Conservation (phyloP, 92 coral and sea anemone species). For the Nematostella vectensis region DNA sequence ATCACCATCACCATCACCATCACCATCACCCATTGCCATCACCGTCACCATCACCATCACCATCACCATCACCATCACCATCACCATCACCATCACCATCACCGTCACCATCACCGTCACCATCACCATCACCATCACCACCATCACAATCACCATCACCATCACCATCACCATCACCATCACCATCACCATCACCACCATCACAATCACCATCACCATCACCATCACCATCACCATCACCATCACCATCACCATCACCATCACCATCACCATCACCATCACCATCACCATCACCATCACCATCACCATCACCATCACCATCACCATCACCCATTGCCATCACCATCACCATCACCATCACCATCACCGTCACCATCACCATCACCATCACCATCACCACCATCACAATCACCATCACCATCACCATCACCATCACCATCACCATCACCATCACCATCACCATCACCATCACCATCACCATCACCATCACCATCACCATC, state of each 20-base stretch:
- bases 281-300: slow-evolving; percentile 1
- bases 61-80: slow-evolving; percentile 4
- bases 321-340: too few relatives aligned
- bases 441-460: slow-evolving; percentile 4
- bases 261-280: slow-evolving; percentile 3
- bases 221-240: slow-evolving; percentile 4
- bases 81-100: slow-evolving; percentile 4
- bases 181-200: too few relatives aligned
- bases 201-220: too few relatives aligned
- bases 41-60: slow-evolving; percentile 4
- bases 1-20: too few relatives aligned
- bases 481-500: slow-evolving; percentile 4
- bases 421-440: slow-evolving; percentile 4
- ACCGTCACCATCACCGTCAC: slow-evolving; percentile 4
- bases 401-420: too few relatives aligned
- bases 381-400: too few relatives aligned
- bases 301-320: slow-evolving; percentile 2
- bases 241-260: slow-evolving; percentile 3
- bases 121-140: slow-evolving; percentile 4
- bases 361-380: slow-evolving; percentile 4
- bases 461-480: slow-evolving; percentile 4
- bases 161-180: too few relatives aligned
- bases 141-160: too few relatives aligned
- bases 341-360: slow-evolving; percentile 3
- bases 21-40: too few relatives aligned